phyloP scores from a whole-genome alignment of 2,888 invertebrate genomes.

The Anodontia alba region DNA sequence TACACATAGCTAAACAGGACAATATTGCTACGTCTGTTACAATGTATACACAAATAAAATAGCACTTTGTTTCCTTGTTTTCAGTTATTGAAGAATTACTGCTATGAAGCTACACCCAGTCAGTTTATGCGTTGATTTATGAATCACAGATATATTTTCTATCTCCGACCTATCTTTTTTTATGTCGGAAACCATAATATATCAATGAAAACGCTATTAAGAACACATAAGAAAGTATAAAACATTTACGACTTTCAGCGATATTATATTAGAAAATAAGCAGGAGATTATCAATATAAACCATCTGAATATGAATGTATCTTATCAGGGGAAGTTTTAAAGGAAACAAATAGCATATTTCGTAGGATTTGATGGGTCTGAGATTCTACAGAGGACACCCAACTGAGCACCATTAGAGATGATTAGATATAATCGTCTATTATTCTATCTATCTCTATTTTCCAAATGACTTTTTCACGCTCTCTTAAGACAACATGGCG shows the following conservation, averaged over 20 bases:
- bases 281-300: constrained; percentile 13
- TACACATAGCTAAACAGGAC: too few relatives aligned
- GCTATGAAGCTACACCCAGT: neutral
- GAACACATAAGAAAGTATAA: constrained; percentile 20
- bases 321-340: constrained; percentile 18
- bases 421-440: constrained; percentile 18
- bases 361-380: constrained; percentile 16
- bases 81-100: too few relatives aligned
- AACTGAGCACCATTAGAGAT: neutral
- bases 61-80: too few relatives aligned
- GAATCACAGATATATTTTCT: constrained; percentile 20
- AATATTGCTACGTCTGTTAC: too few relatives aligned
- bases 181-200: constrained; percentile 20
- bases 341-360: constrained; percentile 19
- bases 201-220: constrained; percentile 21
- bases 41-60: too few relatives aligned
- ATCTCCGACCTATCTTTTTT: constrained; percentile 14
- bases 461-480: constrained; percentile 18
- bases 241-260: constrained; percentile 16
- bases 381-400: constrained; percentile 2
- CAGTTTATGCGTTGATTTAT: constrained; percentile 21
- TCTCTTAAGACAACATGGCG: constrained; percentile 3
- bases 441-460: constrained; percentile 15
- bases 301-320: constrained; percentile 12
- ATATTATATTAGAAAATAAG: constrained; percentile 21